Base-by-base conservation (phyloP, 2,888 invertebrate species). In the Drosophila merina region DNA sequence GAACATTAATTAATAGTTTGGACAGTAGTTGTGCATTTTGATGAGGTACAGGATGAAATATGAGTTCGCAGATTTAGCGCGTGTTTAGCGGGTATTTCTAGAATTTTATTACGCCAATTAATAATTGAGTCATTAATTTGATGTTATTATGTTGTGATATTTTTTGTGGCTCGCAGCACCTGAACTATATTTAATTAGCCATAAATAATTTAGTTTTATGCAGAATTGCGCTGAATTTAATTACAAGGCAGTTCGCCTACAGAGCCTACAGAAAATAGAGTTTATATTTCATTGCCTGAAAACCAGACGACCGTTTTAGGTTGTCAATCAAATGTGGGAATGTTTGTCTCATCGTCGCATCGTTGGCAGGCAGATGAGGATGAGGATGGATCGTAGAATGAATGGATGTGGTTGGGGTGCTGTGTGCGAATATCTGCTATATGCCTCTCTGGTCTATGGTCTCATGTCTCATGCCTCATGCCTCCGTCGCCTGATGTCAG, bases 1-100 rank as follows among this genome's bases (percentile, higher is more conserved):
- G 50, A 54, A 70, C 64, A 68, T 72, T 75, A 86, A 86, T 84
- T 86, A 84, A 80, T 86, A 75, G 81, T 49, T 64, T 58, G 52
- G 59, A 57, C 48, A 64, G 57, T 49, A 54, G 36, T 48, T 9
- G 49, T 31, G 40, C 26, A 38, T 33, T 69, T 58, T 56, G 44
- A 49, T 76, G 36, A 14, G 45, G 42, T 56, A 57, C 57, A 49
- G 67, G n/a, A 76, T 67, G 57, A 72, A 56, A 68, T 64, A 62
- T 72, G 62, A 45, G 57, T 77, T 68, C 28, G 66, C 50, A 51
- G 48, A 70, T 77, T 75, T 75, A 75, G 57, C 73, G 57, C 52
- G 75, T 74, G 74, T 77, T 70, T 74, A 77, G 77, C 55, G 30
- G 63, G 44, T 36, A 40, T 40, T 58, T 40, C 44, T 56, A 60